Conservation (phyloP, 2,888 invertebrate species). For the Noctua fimbriata region DNA sequence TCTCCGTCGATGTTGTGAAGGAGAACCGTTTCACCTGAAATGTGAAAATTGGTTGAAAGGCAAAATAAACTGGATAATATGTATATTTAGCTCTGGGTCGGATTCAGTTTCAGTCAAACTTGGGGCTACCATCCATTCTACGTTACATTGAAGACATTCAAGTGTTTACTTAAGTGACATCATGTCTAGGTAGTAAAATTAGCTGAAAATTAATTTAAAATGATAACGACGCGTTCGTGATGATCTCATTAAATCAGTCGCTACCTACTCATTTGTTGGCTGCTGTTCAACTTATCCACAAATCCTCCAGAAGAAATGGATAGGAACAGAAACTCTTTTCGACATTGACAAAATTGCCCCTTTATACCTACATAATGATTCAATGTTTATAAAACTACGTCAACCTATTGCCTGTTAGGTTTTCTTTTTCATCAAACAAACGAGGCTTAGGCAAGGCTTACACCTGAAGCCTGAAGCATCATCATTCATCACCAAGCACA, state of each 20-base stretch:
- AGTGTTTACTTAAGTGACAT: not conserved
- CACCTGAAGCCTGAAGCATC: not conserved
- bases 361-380: not conserved
- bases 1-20: slow-evolving; percentile 95
- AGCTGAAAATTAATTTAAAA: not conserved
- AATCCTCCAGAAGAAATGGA: not conserved
- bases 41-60: slow-evolving; percentile 5
- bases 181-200: slow-evolving; percentile 1
- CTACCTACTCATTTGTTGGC: slow-evolving; percentile 5
- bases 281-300: not conserved
- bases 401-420: not conserved
- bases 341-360: not conserved
- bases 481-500: not conserved
- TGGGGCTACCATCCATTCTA: not conserved
- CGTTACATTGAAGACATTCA: not conserved
- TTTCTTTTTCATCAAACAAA: not conserved
- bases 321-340: not conserved
- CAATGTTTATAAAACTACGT: not conserved
- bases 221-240: not conserved
- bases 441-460: not conserved
- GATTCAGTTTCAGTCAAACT: not conserved
- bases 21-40: slow-evolving; percentile 95
- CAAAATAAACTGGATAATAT: slow-evolving; percentile 19
- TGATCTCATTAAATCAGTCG: not conserved
- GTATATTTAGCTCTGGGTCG: slow-evolving; percentile 7